phyloP scores from a whole-genome alignment of 2,113 vertebrate genomes.

The Tachysurus vachellii region DNA sequence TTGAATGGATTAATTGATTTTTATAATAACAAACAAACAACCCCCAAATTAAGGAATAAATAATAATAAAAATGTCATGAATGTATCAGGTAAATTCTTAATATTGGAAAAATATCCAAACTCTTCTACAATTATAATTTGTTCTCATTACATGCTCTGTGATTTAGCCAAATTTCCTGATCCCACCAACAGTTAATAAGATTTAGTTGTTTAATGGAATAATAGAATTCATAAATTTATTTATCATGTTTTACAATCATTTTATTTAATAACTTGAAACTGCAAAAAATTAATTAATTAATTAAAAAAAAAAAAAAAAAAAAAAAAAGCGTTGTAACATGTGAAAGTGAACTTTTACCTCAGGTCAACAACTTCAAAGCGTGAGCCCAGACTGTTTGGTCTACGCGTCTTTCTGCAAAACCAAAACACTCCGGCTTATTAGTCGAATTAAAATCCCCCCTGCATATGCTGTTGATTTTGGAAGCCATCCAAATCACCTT shows the following conservation, averaged over 20 bases:
- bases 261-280: neutral
- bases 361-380: slow-evolving; percentile 26
- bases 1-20: neutral
- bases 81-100: neutral
- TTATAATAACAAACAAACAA: neutral
- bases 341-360: slow-evolving; percentile 22
- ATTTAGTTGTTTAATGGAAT: neutral
- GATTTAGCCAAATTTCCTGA: neutral
- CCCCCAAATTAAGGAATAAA: neutral
- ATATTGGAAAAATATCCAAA: neutral
- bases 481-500: slow-evolving; percentile 43
- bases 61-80: neutral
- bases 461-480: slow-evolving; percentile 44
- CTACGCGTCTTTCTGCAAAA: slow-evolving; percentile 26
- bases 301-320: neutral
- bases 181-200: neutral
- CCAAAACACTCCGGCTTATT: slow-evolving; percentile 44
- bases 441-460: slow-evolving; percentile 25
- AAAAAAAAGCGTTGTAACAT: neutral
- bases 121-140: neutral
- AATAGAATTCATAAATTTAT: neutral
- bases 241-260: neutral
- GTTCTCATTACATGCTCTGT: neutral
- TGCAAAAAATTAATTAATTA: too few relatives aligned
- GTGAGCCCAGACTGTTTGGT: slow-evolving; percentile 39